phyloP scores from a whole-genome alignment of 2,888 invertebrate species.

The Calameuta idolon region DNA sequence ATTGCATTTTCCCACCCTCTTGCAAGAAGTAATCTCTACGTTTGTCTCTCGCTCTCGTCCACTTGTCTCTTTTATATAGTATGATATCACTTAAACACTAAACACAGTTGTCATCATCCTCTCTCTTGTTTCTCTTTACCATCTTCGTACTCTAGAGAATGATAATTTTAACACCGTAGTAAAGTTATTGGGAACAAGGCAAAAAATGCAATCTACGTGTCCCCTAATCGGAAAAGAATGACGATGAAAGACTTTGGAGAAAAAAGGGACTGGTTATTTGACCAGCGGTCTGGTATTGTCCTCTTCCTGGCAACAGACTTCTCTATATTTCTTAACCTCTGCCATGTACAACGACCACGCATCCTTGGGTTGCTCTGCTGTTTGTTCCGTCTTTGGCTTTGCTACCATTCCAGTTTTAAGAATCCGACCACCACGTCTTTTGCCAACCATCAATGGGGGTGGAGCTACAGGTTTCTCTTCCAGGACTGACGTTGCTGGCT shows the following conservation, averaged over 20 bases:
- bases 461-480: constrained; percentile 68
- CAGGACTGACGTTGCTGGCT: constrained; percentile 59
- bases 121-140: constrained; percentile 10
- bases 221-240: constrained; percentile 3
- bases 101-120: constrained; percentile 36
- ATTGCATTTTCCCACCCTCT: constrained; percentile 14
- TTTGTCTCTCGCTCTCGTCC: constrained; percentile 50
- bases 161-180: constrained; percentile 2
- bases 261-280: constrained; percentile 72
- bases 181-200: constrained; percentile 8
- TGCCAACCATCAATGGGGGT: constrained; percentile 76
- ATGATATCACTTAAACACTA: constrained; percentile 35
- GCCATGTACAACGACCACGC: constrained; percentile 95
- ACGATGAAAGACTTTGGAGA: not conserved
- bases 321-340: constrained; percentile 92
- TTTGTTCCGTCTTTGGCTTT: constrained; percentile 80
- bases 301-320: constrained; percentile 92
- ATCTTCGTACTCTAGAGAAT: not conserved
- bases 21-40: constrained; percentile 37
- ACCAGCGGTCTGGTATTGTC: constrained; percentile 90
- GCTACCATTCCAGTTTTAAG: constrained; percentile 92
- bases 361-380: constrained; percentile 79
- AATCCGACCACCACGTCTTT: constrained; percentile 86
- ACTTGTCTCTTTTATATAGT: constrained; percentile 36
- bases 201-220: not conserved